A percentile compares a stretch with the other conserved stretches of the same genome.
phyloP scores from a whole-genome alignment of 2,113 vertebrate genomes.

The Romanogobio albipinnatus region DNA sequence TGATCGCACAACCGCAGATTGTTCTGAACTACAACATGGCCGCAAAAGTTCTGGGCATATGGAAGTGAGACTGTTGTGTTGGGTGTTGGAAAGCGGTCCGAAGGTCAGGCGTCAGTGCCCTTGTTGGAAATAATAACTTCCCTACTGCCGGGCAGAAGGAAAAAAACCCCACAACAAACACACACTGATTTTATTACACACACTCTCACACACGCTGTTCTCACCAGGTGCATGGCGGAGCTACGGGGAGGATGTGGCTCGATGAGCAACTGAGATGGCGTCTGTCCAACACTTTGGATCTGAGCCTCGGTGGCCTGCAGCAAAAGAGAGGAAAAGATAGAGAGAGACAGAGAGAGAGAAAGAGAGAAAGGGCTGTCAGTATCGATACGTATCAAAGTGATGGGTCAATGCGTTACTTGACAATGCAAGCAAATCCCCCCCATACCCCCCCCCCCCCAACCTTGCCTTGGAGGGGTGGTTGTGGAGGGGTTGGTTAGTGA shows the following conservation, averaged over 20 bases:
- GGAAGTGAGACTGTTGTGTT: constrained; percentile 35
- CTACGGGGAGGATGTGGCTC: constrained; percentile 99
- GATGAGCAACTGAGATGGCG: constrained; percentile 99
- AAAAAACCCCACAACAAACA: constrained; percentile 28
- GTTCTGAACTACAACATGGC: constrained; percentile 7
- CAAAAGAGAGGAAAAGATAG: constrained; percentile 70
- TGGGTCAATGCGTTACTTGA: constrained; percentile 90
- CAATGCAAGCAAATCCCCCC: constrained; percentile 83
- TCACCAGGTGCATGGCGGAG: constrained; percentile 99
- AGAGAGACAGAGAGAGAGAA: constrained; percentile 49
- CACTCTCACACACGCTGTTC: constrained; percentile 68
- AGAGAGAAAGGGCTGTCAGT: constrained; percentile 84
- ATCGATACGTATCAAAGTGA: constrained; percentile 89
- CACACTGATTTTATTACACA: constrained; percentile 8
- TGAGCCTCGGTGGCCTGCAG: constrained; percentile 96
- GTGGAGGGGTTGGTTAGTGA: constrained; percentile 53
- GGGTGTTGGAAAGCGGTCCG: background rate
- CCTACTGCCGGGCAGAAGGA: constrained; percentile 46
- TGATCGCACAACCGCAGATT: background rate
- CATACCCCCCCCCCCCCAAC: constrained; percentile 79
- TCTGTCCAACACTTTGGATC: constrained; percentile 99
- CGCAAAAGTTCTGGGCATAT: constrained; percentile 33
- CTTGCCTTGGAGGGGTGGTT: constrained; percentile 63
- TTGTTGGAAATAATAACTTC: constrained; percentile 45
- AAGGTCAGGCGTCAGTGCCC: constrained; percentile 53